A percentile compares a stretch with the other conserved stretches of the same genome.
Evolutionary conservation across 2,888 invertebrate species (phyloP).

Genomic region (Reticulitermes lucifugus): DNA sequence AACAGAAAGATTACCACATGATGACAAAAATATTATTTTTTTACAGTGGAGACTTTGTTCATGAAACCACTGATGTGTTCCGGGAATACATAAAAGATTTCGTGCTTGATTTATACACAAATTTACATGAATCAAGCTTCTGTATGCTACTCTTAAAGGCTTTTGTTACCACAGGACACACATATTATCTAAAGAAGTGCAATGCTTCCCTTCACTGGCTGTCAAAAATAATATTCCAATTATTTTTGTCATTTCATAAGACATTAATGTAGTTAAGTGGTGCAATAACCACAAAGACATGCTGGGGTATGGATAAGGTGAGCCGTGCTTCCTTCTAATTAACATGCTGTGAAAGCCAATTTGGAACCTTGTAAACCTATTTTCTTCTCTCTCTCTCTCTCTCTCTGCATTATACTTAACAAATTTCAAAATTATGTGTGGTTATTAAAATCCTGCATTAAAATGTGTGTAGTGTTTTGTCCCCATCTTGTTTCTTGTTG

Average conservation of each 20-base stretch:
- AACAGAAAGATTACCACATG: background rate
- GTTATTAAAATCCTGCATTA: no score
- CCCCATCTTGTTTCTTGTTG: no score
- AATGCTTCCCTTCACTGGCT: background rate
- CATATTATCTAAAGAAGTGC: background rate
- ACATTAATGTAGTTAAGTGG: background rate
- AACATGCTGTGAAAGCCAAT: no score
- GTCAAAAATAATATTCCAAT: background rate
- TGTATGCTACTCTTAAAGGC: background rate
- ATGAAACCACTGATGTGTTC: background rate
- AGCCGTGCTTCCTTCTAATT: no score
- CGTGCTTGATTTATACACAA: background rate
- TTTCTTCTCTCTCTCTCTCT: no score
- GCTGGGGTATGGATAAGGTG: no score
- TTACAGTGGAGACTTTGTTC: background rate
- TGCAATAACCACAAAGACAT: no score
- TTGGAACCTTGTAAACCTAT: no score
- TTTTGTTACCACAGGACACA: background rate
- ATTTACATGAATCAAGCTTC: background rate
- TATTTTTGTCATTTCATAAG: background rate
- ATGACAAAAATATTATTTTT: background rate
- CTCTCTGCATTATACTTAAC: no score
- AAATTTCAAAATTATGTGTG: no score
- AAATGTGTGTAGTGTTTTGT: no score
- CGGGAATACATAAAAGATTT: background rate